Evolutionary conservation across 2,797 vertebrate species (phyloP), one percentile per base, ranked within the genome.

Genomic region (Merluccius polli): DNA sequence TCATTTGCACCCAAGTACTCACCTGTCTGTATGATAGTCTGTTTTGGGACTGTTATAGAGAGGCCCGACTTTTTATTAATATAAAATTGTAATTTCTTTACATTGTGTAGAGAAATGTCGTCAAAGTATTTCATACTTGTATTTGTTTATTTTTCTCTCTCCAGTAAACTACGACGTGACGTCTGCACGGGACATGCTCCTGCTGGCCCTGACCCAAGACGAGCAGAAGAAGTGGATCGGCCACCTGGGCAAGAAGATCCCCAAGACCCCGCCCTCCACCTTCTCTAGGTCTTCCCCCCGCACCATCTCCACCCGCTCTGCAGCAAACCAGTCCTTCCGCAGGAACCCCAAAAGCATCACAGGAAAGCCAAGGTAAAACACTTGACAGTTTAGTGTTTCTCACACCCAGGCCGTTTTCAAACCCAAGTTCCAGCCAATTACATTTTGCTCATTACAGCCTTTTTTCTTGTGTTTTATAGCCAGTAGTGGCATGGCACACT

Each of bases 201-300:
- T 99, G 76, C 85, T 99, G 89, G 98, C 98, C 29, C 91, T 96
- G 83, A 95, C 96, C 90, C 97, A 98, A 88, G 98, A 99, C 38
- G 98, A 99, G 89, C 98, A 99, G 92, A 99, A 98, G 91, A 99
- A 97, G 85, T 98, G 98, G 97, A 98, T 99, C 33, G 95, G 96
- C 82, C 98, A 99, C 89, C 96, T 99, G 79, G 95, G 98, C 90
- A 99, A 99, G 93, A 99, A 99, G 92, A 99, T 99, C 73, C 98
- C 98, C 30, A 99, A 98, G 89, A 97, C 96, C 6, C 97, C 97
- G 21, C 97, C 98, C 1, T 92, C 97, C 70, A 93, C 94, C 73
- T 99, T 99, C 90, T 94, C 96, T 73, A 94, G 98, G 88, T 95
- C 96, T 68, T 99, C 98, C 31, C 97, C 97, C 75, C 96, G 97